phyloP scores from a whole-genome alignment of 2,888 invertebrate genomes.

The Beris chalybata region DNA sequence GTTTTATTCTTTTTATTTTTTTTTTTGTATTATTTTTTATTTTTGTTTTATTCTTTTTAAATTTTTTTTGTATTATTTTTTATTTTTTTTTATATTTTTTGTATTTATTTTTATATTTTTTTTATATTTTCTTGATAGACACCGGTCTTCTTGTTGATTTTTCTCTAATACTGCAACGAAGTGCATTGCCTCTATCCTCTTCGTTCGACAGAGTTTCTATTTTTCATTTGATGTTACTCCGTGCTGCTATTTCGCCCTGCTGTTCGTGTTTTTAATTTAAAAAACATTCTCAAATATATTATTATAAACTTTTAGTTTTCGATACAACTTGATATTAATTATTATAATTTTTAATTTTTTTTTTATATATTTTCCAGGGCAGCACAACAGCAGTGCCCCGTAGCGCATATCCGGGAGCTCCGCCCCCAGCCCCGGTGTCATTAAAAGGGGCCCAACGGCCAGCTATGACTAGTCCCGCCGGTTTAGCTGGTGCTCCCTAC shows the following conservation, averaged over 20 bases:
- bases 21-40: no score
- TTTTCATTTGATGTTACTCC: neutral
- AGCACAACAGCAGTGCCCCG: constrained; percentile 52
- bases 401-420: constrained; percentile 55
- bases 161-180: no score
- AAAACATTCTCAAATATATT: neutral
- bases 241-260: neutral
- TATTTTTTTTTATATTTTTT: no score
- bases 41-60: no score
- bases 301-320: neutral
- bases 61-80: no score
- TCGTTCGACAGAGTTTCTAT: no score
- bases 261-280: neutral
- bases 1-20: no score
- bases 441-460: constrained; percentile 56
- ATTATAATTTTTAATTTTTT: neutral
- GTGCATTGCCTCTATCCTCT: no score
- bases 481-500: constrained; percentile 55
- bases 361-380: constrained; percentile 43
- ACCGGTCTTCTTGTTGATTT: no score
- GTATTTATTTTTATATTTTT: no score
- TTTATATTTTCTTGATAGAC: no score
- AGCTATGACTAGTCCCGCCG: constrained; percentile 57
- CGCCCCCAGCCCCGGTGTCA: constrained; percentile 55
- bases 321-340: no score